Percentiles rank a stretch among this genome's conserved stretches.
phyloP scores from a whole-genome alignment of 1,140 invertebrate species.

The Oppia nitens region DNA sequence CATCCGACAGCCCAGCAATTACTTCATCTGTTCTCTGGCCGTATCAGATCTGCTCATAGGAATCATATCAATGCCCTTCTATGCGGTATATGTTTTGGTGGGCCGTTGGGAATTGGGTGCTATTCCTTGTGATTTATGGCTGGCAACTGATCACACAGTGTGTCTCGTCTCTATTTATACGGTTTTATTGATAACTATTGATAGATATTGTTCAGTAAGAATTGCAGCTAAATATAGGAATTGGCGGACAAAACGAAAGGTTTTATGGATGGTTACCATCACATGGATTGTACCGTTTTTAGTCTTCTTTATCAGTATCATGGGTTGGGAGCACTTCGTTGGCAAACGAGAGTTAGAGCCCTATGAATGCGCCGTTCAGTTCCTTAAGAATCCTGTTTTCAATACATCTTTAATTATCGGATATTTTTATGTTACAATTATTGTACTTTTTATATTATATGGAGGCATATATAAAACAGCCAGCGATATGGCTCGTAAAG shows the following conservation, averaged over 20 bases:
- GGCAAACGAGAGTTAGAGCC: slow-evolving; percentile 70
- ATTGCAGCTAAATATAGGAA: slow-evolving; percentile 91
- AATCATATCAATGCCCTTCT: slow-evolving; percentile 42
- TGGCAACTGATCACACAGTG: slow-evolving; percentile 96
- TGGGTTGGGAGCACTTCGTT: slow-evolving; percentile 96
- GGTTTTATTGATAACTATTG: slow-evolving; percentile 93
- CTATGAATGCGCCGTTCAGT: slow-evolving; percentile 89
- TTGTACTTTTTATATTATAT: slow-evolving; percentile 84
- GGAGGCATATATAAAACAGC: slow-evolving; percentile 96
- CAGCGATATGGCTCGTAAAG: slow-evolving; percentile 93
- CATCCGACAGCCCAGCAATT: slow-evolving; percentile 96
- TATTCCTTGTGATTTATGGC: slow-evolving; percentile 91
- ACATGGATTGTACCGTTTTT: slow-evolving; percentile 95
- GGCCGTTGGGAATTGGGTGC: slow-evolving; percentile 93
- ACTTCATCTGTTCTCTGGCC: slow-evolving; percentile 95
- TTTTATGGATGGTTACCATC: slow-evolving; percentile 60
- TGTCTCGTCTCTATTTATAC: slow-evolving; percentile 98
- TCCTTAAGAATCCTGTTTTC: slow-evolving; percentile 92
- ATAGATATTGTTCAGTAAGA: slow-evolving; percentile 97
- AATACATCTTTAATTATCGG: slow-evolving; percentile 93
- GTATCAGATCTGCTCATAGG: slow-evolving; percentile 97
- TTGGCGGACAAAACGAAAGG: slow-evolving; percentile 85
- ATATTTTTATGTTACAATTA: slow-evolving; percentile 92
- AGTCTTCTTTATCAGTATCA: slow-evolving; percentile 94
- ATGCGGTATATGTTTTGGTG: slow-evolving; percentile 79